Evolutionary conservation across 2,797 vertebrate species (phyloP).

Genomic region (Acipenser ruthenus): DNA sequence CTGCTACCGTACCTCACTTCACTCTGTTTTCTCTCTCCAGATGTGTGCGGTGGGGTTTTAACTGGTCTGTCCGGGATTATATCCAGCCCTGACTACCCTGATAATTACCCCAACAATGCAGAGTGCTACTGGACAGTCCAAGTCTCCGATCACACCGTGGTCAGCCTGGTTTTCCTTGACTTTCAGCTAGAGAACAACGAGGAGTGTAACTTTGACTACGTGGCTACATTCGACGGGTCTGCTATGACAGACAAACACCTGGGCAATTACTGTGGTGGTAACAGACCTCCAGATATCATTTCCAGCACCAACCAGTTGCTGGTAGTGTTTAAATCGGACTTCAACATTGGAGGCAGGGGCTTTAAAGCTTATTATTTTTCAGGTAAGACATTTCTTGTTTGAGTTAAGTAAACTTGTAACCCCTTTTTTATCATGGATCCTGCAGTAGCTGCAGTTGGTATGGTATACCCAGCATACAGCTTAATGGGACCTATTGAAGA

Average conservation of each 20-base stretch:
- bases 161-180: slow-evolving; percentile 84
- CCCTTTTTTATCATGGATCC: no score
- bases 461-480: no score
- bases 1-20: background rate
- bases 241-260: slow-evolving; percentile 55
- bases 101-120: slow-evolving; percentile 82
- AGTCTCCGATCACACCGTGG: slow-evolving; percentile 49
- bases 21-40: slow-evolving; percentile 43
- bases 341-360: slow-evolving; percentile 89
- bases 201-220: slow-evolving; percentile 84
- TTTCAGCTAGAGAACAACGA: slow-evolving; percentile 89
- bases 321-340: slow-evolving; percentile 89
- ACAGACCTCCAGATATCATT: slow-evolving; percentile 60
- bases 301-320: slow-evolving; percentile 76
- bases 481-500: no score
- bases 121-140: slow-evolving; percentile 88
- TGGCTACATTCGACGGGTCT: slow-evolving; percentile 80
- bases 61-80: slow-evolving; percentile 85
- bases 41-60: slow-evolving; percentile 84
- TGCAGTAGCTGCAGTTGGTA: no score
- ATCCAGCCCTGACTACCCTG: slow-evolving; percentile 84
- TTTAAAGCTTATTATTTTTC: slow-evolving; percentile 93
- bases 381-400: slow-evolving; percentile 47
- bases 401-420: background rate
- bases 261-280: slow-evolving; percentile 74